These are phyloP conservation scores for Ornithorhynchus anatinus DNA, from an alignment of 2,113 vertebrate species.

Conservation along the genomic window DNA sequence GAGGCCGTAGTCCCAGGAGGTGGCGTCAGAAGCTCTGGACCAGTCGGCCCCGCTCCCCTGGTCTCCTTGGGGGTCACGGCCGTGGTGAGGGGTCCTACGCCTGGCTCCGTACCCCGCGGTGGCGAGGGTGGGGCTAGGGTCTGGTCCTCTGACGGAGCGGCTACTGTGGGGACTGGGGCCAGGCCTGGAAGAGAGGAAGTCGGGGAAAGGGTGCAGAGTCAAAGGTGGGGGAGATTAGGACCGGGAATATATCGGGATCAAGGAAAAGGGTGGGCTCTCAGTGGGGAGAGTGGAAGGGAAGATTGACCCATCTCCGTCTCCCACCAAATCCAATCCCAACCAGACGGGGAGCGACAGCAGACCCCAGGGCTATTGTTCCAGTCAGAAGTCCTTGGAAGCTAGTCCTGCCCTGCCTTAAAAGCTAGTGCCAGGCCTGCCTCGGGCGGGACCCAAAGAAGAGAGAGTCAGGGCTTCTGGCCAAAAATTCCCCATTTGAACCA, in stretches of 20 bases:
- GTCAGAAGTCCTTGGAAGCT: background rate
- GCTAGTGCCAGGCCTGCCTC: background rate
- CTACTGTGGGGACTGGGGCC: conserved; percentile 52
- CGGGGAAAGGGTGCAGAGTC: background rate
- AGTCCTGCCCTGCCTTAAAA: background rate
- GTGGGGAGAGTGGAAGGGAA: background rate
- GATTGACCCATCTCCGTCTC: background rate
- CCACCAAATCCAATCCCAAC: background rate
- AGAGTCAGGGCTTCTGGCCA: too few species aligned
- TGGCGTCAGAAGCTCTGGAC: conserved; percentile 53
- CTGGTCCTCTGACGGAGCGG: conserved; percentile 50
- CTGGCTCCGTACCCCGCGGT: conserved; percentile 51
- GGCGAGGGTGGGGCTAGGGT: conserved; percentile 42
- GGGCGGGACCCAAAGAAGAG: too few species aligned
- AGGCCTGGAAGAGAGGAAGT: conserved; percentile 32
- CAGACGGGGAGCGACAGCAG: background rate
- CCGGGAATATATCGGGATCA: too few species aligned
- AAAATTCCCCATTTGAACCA: background rate
- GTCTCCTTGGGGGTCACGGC: conserved; percentile 50
- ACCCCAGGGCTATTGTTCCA: background rate
- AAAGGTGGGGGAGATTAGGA: conserved; percentile 18
- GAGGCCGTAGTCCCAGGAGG: conserved; percentile 54
- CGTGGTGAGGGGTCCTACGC: conserved; percentile 58
- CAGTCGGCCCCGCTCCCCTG: conserved; percentile 42
- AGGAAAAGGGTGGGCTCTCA: conserved; percentile 3